Percentiles rank a stretch among this genome's conserved stretches.
Evolutionary conservation across 2,888 invertebrate genomes (phyloP).

Genomic region (Aleiodes leptofemur): DNA sequence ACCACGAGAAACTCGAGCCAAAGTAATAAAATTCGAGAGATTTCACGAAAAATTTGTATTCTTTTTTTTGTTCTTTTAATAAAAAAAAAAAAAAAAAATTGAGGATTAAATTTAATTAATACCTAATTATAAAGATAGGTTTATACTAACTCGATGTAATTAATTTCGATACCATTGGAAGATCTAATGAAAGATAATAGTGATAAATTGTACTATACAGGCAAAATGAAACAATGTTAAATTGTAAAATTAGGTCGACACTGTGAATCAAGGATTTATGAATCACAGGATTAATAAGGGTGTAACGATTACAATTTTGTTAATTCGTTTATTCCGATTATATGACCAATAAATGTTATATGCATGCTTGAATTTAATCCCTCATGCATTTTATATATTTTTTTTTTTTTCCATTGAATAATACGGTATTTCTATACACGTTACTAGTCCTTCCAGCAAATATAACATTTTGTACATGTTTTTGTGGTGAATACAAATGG

Average conservation of each 20-base stretch:
- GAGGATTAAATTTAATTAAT: too few species aligned
- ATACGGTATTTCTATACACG: conserved; percentile 1
- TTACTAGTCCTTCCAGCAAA: conserved; percentile 7
- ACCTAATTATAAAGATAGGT: too few species aligned
- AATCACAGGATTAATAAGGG: conserved; percentile 39
- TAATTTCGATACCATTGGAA: too few species aligned
- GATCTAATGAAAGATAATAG: too few species aligned
- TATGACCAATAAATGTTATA: conserved; percentile 25
- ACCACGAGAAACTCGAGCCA: neutral
- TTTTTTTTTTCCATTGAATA: neutral
- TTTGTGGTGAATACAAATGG: conserved; percentile 25
- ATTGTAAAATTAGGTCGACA: conserved; percentile 4
- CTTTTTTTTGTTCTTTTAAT: too few species aligned
- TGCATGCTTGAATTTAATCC: neutral
- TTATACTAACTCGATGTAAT: too few species aligned
- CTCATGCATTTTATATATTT: conserved; percentile 33
- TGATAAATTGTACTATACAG: neutral
- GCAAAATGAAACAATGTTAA: neutral
- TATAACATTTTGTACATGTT: conserved; percentile 27
- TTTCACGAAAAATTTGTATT: too few species aligned
- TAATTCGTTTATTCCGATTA: conserved; percentile 43
- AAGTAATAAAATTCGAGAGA: conserved; percentile 15
- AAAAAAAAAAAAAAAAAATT: too few species aligned
- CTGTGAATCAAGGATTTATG: conserved; percentile 26
- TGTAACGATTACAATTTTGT: conserved; percentile 39